phyloP scores from a whole-genome alignment of 2,888 invertebrate genomes.

The Chymomyza fuscimana region DNA sequence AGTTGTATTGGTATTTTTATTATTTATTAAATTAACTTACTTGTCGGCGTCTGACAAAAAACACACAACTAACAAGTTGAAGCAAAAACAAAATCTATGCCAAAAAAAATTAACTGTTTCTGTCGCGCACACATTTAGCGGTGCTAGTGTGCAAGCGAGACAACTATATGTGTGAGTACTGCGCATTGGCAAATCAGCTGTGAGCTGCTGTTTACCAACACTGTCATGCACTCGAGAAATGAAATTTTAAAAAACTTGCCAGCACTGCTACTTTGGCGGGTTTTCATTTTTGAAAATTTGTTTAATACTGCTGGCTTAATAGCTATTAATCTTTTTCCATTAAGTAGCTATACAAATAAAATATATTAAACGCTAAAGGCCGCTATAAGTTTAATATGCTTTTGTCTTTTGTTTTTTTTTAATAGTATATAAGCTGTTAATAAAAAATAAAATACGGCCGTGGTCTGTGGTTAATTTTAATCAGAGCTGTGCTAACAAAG shows the following conservation, averaged over 20 bases:
- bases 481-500: too few species aligned
- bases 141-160: not conserved
- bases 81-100: constrained; percentile 14
- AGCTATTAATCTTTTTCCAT: too few species aligned
- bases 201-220: not conserved
- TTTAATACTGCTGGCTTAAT: too few species aligned
- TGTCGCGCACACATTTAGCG: not conserved
- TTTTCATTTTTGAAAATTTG: too few species aligned
- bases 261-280: too few species aligned
- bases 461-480: too few species aligned
- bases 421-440: too few species aligned
- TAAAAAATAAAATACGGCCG: too few species aligned
- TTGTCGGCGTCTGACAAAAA: constrained; percentile 33
- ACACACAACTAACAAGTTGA: constrained; percentile 17
- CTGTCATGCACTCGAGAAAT: constrained; percentile 37
- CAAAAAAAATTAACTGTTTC: not conserved
- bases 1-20: not conserved
- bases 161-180: not conserved
- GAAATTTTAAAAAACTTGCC: constrained; percentile 1
- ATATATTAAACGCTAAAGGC: too few species aligned
- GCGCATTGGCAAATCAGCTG: not conserved
- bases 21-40: constrained; percentile 22
- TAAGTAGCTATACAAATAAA: too few species aligned
- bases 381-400: too few species aligned
- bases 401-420: too few species aligned